Conservation (phyloP, 2,888 invertebrate species). For the Mimumesa dahlbomi region DNA sequence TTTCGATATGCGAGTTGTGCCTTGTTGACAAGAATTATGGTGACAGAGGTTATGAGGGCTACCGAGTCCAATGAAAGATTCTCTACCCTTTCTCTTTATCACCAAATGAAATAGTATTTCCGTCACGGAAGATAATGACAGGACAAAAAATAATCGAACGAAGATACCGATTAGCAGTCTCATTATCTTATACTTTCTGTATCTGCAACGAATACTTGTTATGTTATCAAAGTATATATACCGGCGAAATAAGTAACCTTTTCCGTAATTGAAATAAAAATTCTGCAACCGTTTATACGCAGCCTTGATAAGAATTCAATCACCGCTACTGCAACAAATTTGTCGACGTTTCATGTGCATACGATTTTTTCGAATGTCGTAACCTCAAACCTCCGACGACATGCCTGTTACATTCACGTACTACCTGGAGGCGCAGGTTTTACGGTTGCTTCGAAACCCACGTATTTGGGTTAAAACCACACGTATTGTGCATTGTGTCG, state of each 20-base stretch:
- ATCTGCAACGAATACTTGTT: not conserved
- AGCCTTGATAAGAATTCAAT: too few species aligned
- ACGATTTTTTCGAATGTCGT: not conserved
- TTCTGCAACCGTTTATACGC: too few species aligned
- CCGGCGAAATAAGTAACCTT: too few species aligned
- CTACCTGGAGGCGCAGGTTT: constrained; percentile 19
- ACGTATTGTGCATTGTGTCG: constrained; percentile 42
- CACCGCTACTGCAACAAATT: too few species aligned
- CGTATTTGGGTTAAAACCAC: constrained; percentile 52
- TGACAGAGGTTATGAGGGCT: constrained; percentile 55
- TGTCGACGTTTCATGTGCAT: too few species aligned
- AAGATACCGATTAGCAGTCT: not conserved
- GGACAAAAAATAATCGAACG: not conserved
- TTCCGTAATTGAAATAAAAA: too few species aligned
- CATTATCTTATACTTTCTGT: not conserved
- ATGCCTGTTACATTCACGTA: constrained; percentile 8
- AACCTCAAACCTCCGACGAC: not conserved
- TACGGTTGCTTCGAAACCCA: constrained; percentile 18
- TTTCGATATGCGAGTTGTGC: constrained; percentile 41
- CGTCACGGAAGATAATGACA: constrained; percentile 27
- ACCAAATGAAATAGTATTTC: constrained; percentile 9
- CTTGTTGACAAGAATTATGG: constrained; percentile 54
- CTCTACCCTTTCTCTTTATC: constrained; percentile 34
- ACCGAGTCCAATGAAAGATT: constrained; percentile 34
- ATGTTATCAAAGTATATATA: too few species aligned